Evolutionary conservation across 2,797 vertebrate genomes (phyloP).

Genomic region (Lagocephalus sceleratus): DNA sequence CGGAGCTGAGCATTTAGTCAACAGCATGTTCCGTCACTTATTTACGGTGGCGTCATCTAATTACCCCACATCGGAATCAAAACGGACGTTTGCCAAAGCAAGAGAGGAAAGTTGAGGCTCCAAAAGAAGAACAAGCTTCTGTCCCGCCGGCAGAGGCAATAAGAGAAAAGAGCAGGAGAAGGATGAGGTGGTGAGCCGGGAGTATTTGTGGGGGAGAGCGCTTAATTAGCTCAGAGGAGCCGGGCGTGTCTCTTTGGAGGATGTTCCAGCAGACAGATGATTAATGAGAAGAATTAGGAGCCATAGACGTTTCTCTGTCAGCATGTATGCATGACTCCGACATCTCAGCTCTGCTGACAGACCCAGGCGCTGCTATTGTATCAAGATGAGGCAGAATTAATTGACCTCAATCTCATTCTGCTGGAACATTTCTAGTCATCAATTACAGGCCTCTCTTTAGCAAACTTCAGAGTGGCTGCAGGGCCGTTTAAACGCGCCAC

Average conservation of each 20-base stretch:
- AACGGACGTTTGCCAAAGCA: slow-evolving; percentile 54
- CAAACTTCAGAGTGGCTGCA: slow-evolving; percentile 33
- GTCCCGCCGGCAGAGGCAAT: too few relatives aligned
- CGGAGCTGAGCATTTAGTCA: slow-evolving; percentile 39
- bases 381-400: slow-evolving; percentile 47
- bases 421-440: slow-evolving; percentile 44
- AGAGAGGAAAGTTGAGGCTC: slow-evolving; percentile 16
- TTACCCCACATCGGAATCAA: slow-evolving; percentile 56
- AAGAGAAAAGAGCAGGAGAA: slow-evolving; percentile 30
- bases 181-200: slow-evolving; percentile 57
- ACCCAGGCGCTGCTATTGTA: slow-evolving; percentile 47
- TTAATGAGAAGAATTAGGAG: slow-evolving; percentile 67
- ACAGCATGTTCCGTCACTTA: slow-evolving; percentile 53
- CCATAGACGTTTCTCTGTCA: slow-evolving; percentile 40
- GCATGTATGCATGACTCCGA: slow-evolving; percentile 43
- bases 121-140: neutral
- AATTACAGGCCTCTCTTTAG: slow-evolving; percentile 45
- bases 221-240: slow-evolving; percentile 56
- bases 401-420: slow-evolving; percentile 25
- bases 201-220: slow-evolving; percentile 49
- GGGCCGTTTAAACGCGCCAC: slow-evolving; percentile 50
- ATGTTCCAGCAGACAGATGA: slow-evolving; percentile 55
- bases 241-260: slow-evolving; percentile 42
- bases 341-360: slow-evolving; percentile 43
- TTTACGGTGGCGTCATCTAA: slow-evolving; percentile 61